A percentile compares a stretch with the other conserved stretches of the same genome.
Evolutionary conservation across 2,113 vertebrate species (phyloP).

Genomic region (Xerus inauris): DNA sequence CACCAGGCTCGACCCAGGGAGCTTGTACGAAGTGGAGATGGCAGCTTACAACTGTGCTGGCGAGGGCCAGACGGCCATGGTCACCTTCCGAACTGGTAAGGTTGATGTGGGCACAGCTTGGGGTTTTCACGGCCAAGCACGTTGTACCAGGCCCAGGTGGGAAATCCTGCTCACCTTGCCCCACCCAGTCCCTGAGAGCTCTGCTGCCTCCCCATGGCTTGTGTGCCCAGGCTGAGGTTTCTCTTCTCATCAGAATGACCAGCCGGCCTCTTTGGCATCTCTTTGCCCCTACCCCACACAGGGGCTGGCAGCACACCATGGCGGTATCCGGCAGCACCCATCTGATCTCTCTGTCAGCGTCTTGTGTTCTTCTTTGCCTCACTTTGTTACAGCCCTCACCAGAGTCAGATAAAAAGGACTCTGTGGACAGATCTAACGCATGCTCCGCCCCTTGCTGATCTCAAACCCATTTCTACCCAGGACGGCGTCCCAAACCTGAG

Average conservation of each 20-base stretch:
- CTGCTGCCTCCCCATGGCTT: neutral
- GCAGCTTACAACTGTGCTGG: slow-evolving; percentile 94
- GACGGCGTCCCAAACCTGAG: slow-evolving; percentile 89
- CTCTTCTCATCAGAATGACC: neutral
- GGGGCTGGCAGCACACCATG: neutral
- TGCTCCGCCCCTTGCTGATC: neutral
- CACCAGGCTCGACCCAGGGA: slow-evolving; percentile 93
- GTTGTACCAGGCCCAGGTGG: neutral
- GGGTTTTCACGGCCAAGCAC: neutral
- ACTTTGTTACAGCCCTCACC: too few species aligned
- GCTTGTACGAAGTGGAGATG: slow-evolving; percentile 99
- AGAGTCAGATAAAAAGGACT: neutral
- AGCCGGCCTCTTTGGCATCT: neutral
- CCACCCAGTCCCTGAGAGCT: neutral
- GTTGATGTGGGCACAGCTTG: slow-evolving; percentile 20
- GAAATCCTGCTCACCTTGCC: neutral
- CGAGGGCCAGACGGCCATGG: slow-evolving; percentile 97
- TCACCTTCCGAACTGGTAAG: slow-evolving; percentile 97
- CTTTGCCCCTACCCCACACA: too few species aligned
- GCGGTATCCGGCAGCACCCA: neutral
- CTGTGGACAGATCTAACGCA: neutral
- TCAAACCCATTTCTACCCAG: slow-evolving; percentile 74
- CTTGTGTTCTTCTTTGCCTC: neutral
- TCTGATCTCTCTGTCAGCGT: neutral
- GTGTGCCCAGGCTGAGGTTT: neutral